A percentile compares a stretch with the other conserved stretches of the same genome.
These are phyloP conservation scores for Diorhabda carinulata DNA, from an alignment of 1,140 invertebrate species.

Conservation along the genomic window DNA sequence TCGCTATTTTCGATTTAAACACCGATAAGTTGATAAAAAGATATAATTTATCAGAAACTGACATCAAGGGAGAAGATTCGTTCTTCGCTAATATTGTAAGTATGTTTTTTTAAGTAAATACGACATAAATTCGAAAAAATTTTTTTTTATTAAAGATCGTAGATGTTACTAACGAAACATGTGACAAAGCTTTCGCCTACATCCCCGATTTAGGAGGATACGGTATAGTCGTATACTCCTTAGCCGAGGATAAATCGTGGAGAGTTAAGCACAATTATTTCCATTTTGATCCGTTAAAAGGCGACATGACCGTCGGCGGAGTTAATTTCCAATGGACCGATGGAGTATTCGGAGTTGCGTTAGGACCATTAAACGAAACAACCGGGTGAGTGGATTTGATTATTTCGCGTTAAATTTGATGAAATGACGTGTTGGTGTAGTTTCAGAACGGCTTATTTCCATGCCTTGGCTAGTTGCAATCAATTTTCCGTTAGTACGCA, in stretches of 20 bases:
- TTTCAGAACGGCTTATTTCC: slow-evolving; percentile 69
- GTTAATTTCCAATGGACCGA: slow-evolving; percentile 76
- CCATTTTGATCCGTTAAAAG: slow-evolving; percentile 72
- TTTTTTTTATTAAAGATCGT: slow-evolving; percentile 48
- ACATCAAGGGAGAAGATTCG: slow-evolving; percentile 61
- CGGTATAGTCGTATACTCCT: slow-evolving; percentile 70
- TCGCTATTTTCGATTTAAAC: slow-evolving; percentile 70
- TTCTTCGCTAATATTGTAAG: slow-evolving; percentile 65
- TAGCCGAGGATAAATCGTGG: slow-evolving; percentile 69
- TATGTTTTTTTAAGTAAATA: slow-evolving; percentile 6
- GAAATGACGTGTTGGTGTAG: slow-evolving; percentile 28
- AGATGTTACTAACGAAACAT: slow-evolving; percentile 63
- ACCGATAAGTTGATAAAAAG: slow-evolving; percentile 63
- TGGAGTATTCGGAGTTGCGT: slow-evolving; percentile 66
- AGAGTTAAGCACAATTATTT: slow-evolving; percentile 75
- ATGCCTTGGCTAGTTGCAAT: slow-evolving; percentile 68
- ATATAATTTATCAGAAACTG: slow-evolving; percentile 61
- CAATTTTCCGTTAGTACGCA: slow-evolving; percentile 69
- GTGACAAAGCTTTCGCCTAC: slow-evolving; percentile 70
- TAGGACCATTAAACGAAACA: slow-evolving; percentile 41
- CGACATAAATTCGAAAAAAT: neutral
- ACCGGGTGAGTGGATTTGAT: slow-evolving; percentile 27
- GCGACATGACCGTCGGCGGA: slow-evolving; percentile 66
- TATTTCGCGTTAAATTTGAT: neutral
- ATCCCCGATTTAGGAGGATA: slow-evolving; percentile 69